These are phyloP conservation scores for Salvelinus fontinalis DNA, from an alignment of 2,113 vertebrate genomes.

Conservation along the genomic window DNA sequence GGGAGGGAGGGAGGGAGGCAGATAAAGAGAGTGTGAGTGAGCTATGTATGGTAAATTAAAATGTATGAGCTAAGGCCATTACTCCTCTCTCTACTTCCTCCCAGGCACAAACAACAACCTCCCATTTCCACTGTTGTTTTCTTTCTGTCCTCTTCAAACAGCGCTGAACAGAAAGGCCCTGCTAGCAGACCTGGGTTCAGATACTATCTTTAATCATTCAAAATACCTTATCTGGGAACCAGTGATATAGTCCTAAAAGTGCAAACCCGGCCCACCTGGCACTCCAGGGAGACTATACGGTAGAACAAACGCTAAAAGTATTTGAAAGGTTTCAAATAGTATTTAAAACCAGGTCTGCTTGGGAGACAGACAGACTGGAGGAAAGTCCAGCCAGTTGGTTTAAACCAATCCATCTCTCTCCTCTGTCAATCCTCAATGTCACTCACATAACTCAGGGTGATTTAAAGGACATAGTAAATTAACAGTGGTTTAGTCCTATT, in stretches of 20 bases:
- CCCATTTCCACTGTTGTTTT: conserved; percentile 25
- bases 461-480: conserved; percentile 6
- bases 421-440: too few species aligned
- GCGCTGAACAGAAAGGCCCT: conserved; percentile 2
- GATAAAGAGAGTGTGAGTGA: conserved; percentile 23
- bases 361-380: neutral
- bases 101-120: conserved; percentile 30
- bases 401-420: too few species aligned
- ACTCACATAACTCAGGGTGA: conserved; percentile 18
- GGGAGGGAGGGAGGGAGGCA: too few species aligned
- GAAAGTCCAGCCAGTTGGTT: too few species aligned
- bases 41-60: conserved; percentile 48
- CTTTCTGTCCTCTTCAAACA: conserved; percentile 11
- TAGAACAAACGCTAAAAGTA: too few species aligned
- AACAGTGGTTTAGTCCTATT: neutral
- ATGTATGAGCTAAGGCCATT: conserved; percentile 31
- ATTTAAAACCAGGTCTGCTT: too few species aligned
- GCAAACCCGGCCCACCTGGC: too few species aligned
- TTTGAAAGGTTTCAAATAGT: too few species aligned
- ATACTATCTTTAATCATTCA: too few species aligned
- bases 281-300: too few species aligned
- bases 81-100: conserved; percentile 28
- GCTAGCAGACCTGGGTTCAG: too few species aligned
- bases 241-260: too few species aligned
- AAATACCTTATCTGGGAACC: neutral